Evolutionary conservation across 2,797 vertebrate genomes (phyloP).

Genomic region (Silurus aristotelis): DNA sequence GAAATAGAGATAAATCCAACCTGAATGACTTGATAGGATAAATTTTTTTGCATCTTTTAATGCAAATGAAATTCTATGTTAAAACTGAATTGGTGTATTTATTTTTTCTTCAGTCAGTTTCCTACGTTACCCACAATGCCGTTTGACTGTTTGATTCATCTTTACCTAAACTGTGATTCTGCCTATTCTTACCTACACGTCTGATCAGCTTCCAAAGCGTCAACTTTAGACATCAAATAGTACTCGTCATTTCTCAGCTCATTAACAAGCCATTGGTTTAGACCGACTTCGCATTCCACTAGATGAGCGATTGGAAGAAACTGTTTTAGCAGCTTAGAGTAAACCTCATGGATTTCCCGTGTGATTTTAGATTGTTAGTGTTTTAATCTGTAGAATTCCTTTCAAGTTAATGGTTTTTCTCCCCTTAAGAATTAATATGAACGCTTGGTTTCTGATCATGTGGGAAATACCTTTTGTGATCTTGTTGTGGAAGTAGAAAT

Average conservation of each 20-base stretch:
- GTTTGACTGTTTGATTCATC: neutral
- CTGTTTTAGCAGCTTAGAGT: neutral
- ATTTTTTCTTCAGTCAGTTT: neutral
- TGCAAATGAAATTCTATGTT: neutral
- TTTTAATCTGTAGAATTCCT: no score
- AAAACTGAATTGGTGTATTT: neutral
- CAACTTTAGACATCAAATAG: neutral
- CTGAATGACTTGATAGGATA: neutral
- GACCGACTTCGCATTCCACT: neutral
- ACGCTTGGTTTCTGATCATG: neutral
- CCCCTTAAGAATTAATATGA: neutral
- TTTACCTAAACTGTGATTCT: neutral
- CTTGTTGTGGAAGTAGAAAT: neutral
- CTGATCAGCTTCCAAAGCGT: neutral
- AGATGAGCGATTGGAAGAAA: no score
- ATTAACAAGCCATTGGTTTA: neutral
- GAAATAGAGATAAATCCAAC: neutral
- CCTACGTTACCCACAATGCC: neutral
- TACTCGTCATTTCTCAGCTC: rapidly evolving
- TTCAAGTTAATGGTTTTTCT: no score
- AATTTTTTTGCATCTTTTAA: no score
- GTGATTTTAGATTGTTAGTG: neutral
- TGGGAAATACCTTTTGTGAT: neutral
- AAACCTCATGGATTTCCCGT: neutral
- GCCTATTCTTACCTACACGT: neutral